Percentiles rank a stretch among this genome's conserved stretches.
These are phyloP conservation scores for Onychomys arenicola DNA, from an alignment of 2,797 vertebrate genomes.

Conservation along the genomic window DNA sequence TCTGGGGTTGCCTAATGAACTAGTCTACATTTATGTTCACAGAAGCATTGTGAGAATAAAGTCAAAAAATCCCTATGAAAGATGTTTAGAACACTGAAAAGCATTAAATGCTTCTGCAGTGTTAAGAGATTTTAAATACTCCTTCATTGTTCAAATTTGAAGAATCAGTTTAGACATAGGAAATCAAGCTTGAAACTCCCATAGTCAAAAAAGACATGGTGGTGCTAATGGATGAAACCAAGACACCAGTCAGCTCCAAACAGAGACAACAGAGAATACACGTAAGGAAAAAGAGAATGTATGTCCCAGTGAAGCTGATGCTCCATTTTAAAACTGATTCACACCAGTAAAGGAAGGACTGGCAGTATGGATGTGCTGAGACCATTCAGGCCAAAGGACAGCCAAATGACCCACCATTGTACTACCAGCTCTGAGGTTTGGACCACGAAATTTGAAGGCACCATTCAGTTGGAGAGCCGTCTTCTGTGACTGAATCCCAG, in stretches of 20 bases:
- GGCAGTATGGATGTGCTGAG: background rate
- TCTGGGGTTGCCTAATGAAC: background rate
- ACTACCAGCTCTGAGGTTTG: background rate
- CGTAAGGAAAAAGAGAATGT: background rate
- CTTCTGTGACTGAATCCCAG: background rate
- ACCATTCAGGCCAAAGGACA: background rate
- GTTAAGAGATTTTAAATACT: background rate
- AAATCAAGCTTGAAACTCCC: background rate
- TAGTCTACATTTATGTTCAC: background rate
- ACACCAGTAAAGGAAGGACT: background rate
- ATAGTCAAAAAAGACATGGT: conserved; percentile 12
- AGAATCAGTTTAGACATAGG: background rate
- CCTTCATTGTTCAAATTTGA: conserved; percentile 33
- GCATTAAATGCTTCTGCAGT: background rate
- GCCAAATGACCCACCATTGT: background rate
- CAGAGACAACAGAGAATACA: background rate
- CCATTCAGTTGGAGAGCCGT: background rate
- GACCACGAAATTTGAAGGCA: background rate
- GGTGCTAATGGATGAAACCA: background rate
- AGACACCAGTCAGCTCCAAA: background rate
- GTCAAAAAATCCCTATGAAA: background rate
- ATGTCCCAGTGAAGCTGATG: background rate
- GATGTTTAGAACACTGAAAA: conserved; percentile 17
- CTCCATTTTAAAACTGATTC: background rate
- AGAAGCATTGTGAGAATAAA: conserved; percentile 3